Conservation (phyloP, 2,797 vertebrate species). For the Girardinus metallicus region DNA sequence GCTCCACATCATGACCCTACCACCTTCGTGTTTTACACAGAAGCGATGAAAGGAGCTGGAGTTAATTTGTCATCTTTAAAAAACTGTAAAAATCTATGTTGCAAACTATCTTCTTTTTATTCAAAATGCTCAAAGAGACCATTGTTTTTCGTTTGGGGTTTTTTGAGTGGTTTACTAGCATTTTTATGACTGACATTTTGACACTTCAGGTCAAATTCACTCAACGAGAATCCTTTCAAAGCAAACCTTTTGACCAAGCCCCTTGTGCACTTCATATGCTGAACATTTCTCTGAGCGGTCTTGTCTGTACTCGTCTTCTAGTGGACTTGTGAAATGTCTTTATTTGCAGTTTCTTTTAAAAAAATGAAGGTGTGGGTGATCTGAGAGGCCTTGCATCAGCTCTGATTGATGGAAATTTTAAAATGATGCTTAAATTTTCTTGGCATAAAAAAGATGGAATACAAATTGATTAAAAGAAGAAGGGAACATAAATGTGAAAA, state of each 20-base stretch:
- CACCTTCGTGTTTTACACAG: background rate
- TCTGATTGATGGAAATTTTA: background rate
- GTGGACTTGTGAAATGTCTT: background rate
- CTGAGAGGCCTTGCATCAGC: background rate
- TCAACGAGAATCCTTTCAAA: background rate
- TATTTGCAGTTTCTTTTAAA: background rate
- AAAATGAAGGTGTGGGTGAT: background rate
- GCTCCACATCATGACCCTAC: background rate
- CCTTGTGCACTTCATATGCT: background rate
- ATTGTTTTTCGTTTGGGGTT: too few species aligned
- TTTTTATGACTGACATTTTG: conserved; percentile 11
- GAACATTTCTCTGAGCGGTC: background rate
- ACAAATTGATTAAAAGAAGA: background rate
- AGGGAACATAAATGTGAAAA: background rate
- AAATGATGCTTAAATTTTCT: background rate
- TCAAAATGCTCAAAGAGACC: background rate
- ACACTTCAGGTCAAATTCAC: background rate
- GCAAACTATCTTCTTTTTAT: background rate
- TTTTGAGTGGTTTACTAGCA: background rate
- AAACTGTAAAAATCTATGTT: background rate
- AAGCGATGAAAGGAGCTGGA: background rate
- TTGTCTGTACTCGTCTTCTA: background rate
- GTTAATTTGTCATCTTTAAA: background rate
- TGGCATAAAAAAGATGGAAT: background rate
- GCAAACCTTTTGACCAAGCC: background rate